A percentile compares a stretch with the other conserved stretches of the same genome.
Conservation (phyloP, 2,888 invertebrate genomes). For the Alentia gelatinosa region DNA sequence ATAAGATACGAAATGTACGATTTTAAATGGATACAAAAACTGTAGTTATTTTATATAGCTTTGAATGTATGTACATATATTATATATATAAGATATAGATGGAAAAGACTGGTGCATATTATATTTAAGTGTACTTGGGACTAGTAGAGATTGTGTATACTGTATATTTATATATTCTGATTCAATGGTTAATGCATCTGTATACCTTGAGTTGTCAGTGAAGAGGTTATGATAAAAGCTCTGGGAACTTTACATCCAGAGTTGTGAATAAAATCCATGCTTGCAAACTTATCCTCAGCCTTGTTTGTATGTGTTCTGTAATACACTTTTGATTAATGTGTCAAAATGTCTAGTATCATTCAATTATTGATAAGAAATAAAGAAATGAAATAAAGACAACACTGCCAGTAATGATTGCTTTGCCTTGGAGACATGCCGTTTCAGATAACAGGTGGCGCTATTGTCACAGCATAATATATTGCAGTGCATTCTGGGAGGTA, state of each 20-base stretch:
- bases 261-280: background rate
- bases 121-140: background rate
- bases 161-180: background rate
- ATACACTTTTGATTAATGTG: too few species aligned
- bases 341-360: too few species aligned
- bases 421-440: too few species aligned
- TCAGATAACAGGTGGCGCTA: too few species aligned
- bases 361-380: too few species aligned
- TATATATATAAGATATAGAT: background rate
- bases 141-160: background rate
- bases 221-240: background rate
- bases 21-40: background rate
- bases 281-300: slow-evolving; percentile 23
- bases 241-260: slow-evolving; percentile 51
- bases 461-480: too few species aligned
- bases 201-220: background rate
- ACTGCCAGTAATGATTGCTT: too few species aligned
- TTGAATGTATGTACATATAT: background rate
- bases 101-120: background rate
- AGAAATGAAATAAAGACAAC: too few species aligned
- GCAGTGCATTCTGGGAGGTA: too few species aligned
- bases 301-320: too few species aligned
- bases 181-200: background rate
- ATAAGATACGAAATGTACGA: background rate
- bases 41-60: background rate